These are phyloP conservation scores for Phalacrocorax brasilianus DNA, from an alignment of 2,113 vertebrate species.

Conservation along the genomic window DNA sequence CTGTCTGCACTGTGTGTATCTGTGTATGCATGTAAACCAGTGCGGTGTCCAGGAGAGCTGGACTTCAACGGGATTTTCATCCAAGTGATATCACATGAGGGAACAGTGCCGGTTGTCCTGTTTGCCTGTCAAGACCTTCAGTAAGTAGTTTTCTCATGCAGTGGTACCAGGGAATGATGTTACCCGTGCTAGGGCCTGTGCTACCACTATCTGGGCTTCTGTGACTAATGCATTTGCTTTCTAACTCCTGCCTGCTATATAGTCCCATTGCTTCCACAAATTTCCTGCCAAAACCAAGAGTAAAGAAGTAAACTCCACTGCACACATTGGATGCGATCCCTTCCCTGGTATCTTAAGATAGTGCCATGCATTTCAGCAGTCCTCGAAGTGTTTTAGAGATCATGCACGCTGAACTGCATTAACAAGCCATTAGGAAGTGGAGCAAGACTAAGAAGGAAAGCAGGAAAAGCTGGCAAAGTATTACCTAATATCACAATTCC, in stretches of 20 bases:
- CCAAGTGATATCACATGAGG: fast-evolving
- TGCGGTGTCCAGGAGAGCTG: not conserved
- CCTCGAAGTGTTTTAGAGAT: not conserved
- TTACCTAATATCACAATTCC: not conserved
- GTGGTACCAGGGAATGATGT: no score
- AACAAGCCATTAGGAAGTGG: not conserved
- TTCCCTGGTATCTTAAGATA: not conserved
- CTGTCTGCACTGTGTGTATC: not conserved
- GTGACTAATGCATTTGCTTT: not conserved
- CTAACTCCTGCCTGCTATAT: not conserved
- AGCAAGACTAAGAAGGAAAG: not conserved
- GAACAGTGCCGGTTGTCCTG: not conserved
- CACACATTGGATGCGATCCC: not conserved
- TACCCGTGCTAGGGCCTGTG: not conserved
- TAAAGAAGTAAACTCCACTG: not conserved
- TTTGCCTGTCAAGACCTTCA: not conserved
- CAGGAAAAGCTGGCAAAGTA: not conserved
- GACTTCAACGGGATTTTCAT: not conserved
- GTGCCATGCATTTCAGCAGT: not conserved
- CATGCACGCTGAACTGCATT: fast-evolving
- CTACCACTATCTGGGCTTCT: not conserved
- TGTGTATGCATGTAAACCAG: fast-evolving
- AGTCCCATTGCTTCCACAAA: not conserved
- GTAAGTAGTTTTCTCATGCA: not conserved
- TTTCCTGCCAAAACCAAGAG: not conserved